Percentiles rank a stretch among this genome's conserved stretches.
phyloP scores from a whole-genome alignment of 1,140 invertebrate species.

The Hypothenemus hampei region DNA sequence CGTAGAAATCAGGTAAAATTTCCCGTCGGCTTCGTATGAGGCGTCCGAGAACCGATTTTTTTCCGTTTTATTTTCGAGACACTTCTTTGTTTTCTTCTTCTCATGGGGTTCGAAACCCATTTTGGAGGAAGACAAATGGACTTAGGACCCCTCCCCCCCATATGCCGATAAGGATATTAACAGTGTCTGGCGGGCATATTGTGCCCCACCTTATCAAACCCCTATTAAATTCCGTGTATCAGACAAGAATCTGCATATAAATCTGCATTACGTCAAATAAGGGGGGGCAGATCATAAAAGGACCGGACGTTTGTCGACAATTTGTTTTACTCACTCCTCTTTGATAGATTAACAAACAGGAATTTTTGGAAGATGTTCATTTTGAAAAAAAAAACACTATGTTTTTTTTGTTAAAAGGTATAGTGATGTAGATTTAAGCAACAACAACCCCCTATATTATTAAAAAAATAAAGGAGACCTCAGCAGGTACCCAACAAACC shows the following conservation, averaged over 20 bases:
- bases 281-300: too few species aligned
- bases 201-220: constrained; percentile 12
- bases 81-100: too few species aligned
- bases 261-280: constrained; percentile 23
- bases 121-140: constrained; percentile 22
- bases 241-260: constrained; percentile 24
- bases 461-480: constrained; percentile 1
- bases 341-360: too few species aligned
- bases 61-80: too few species aligned
- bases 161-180: constrained; percentile 22
- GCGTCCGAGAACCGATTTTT: too few species aligned
- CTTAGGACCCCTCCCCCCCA: constrained; percentile 10
- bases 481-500: constrained; percentile 8
- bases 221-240: constrained; percentile 22
- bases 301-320: too few species aligned
- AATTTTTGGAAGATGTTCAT: too few species aligned
- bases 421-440: not conserved
- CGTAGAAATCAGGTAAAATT: too few species aligned
- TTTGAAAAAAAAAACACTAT: too few species aligned
- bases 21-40: too few species aligned
- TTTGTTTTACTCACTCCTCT: too few species aligned
- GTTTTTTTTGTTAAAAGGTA: not conserved
- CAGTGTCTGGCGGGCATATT: constrained; percentile 20
- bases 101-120: not conserved
- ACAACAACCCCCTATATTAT: constrained; percentile 7